Conservation (phyloP, 2,888 invertebrate genomes). For the Melikaiella ostensackeni region DNA sequence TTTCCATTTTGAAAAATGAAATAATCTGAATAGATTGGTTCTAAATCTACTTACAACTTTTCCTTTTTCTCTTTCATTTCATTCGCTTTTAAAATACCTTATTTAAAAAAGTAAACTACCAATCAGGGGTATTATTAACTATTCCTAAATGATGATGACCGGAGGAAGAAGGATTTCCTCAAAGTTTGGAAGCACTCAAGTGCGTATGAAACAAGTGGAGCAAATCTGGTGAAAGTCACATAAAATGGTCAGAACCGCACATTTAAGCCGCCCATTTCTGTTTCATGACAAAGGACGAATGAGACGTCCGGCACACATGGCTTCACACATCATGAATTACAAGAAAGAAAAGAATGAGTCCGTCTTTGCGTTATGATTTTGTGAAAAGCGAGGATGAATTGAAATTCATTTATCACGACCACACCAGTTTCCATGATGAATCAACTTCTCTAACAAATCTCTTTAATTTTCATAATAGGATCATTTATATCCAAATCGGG, state of each 20-base stretch:
- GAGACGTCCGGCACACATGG: slow-evolving; percentile 50
- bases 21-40: no score
- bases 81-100: no score
- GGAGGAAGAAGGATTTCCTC: slow-evolving; percentile 38
- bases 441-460: not conserved
- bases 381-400: slow-evolving; percentile 44
- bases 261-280: slow-evolving; percentile 48
- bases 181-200: slow-evolving; percentile 32
- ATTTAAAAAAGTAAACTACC: no score
- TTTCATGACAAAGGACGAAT: slow-evolving; percentile 46
- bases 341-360: slow-evolving; percentile 31
- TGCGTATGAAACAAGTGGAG: slow-evolving; percentile 65
- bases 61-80: no score
- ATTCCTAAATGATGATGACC: slow-evolving; percentile 8
- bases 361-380: not conserved
- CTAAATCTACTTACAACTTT: no score
- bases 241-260: slow-evolving; percentile 47
- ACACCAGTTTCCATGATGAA: not conserved
- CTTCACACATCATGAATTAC: slow-evolving; percentile 51
- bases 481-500: not conserved
- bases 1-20: no score
- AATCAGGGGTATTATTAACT: not conserved
- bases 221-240: slow-evolving; percentile 66
- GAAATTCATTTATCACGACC: not conserved
- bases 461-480: not conserved